Evolutionary conservation across 1,140 invertebrate genomes (phyloP).

Genomic region (Saccostrea echinata): DNA sequence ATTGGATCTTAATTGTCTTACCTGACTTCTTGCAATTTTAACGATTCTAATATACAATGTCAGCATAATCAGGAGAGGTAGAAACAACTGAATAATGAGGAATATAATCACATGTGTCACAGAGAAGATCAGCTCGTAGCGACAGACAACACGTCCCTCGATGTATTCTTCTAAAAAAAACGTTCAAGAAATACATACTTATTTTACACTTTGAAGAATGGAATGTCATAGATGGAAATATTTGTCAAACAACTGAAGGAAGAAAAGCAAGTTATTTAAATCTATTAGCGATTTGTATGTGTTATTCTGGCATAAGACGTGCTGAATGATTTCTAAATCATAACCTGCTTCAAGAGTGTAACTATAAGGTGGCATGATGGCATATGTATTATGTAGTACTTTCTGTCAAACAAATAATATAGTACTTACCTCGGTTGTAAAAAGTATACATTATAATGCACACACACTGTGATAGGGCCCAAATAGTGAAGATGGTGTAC

Average conservation of each 20-base stretch:
- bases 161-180: constrained; percentile 31
- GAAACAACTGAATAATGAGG: constrained; percentile 55
- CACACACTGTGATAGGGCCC: constrained; percentile 52
- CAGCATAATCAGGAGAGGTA: constrained; percentile 59
- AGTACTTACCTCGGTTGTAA: constrained; percentile 44
- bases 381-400: too few relatives aligned
- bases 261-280: too few relatives aligned
- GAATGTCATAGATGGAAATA: too few relatives aligned
- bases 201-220: too few relatives aligned
- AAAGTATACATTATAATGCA: constrained; percentile 39
- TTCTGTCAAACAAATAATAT: too few relatives aligned
- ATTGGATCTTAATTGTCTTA: too few relatives aligned
- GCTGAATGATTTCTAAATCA: too few relatives aligned
- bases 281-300: too few relatives aligned
- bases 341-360: too few relatives aligned
- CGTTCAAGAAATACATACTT: constrained; percentile 47
- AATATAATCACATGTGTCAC: constrained; percentile 45
- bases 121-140: constrained; percentile 58
- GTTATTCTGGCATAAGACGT: too few relatives aligned
- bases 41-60: constrained; percentile 51
- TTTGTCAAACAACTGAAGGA: too few relatives aligned
- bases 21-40: constrained; percentile 54
- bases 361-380: too few relatives aligned
- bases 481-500: constrained; percentile 47
- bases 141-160: constrained; percentile 43